A percentile compares a stretch with the other conserved stretches of the same genome.
Conservation (phyloP, 2,113 vertebrate genomes). For the Platycercus adscitus region DNA sequence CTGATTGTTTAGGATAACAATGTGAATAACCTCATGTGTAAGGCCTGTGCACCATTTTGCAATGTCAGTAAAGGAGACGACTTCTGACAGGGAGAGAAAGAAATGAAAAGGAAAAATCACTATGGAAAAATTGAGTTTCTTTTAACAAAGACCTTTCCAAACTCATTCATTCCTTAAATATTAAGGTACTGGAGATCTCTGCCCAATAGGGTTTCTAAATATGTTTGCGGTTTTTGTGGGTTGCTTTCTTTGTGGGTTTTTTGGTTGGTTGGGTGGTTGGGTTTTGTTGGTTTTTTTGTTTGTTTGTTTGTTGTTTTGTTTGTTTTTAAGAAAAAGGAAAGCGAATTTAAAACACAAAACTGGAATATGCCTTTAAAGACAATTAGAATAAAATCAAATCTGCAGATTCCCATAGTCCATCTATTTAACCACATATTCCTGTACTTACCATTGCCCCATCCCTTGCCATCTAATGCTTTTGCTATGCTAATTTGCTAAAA, state of each 20-base stretch:
- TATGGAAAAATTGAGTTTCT: not conserved
- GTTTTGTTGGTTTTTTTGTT: not conserved
- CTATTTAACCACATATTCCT: not conserved
- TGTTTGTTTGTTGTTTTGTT: too few relatives aligned
- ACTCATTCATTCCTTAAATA: not conserved
- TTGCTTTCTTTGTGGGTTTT: not conserved
- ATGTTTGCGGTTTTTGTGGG: not conserved
- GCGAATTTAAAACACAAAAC: not conserved
- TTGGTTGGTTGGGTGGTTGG: not conserved
- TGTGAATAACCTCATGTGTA: rapidly evolving
- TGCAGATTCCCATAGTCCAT: rapidly evolving
- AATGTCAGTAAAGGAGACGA: too few relatives aligned
- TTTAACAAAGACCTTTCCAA: not conserved
- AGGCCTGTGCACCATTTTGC: not conserved
- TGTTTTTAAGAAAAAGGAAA: not conserved
- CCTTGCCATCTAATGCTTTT: not conserved
- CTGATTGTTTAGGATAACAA: not conserved
- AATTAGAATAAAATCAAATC: not conserved
- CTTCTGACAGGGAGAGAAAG: not conserved
- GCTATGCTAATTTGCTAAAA: not conserved
- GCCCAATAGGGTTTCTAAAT: not conserved
- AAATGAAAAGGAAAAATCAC: not conserved
- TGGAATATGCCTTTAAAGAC: not conserved
- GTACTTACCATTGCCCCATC: not conserved
- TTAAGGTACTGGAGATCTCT: not conserved